Evolutionary conservation across 1,140 invertebrate species (phyloP).

Genomic region (Drusus annulatus): DNA sequence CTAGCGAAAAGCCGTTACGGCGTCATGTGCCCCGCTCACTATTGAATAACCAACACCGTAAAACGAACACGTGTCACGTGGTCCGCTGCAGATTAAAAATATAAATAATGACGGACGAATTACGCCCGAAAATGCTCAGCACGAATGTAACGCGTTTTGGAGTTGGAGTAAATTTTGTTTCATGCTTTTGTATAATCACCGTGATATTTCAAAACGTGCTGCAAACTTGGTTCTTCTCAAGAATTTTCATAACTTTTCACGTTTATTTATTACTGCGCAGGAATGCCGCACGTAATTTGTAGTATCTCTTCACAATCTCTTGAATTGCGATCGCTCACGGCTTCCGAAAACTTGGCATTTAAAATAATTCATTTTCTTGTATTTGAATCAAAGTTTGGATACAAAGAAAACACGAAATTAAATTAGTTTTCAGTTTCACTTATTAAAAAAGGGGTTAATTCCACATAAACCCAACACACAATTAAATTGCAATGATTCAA

Average conservation of each 20-base stretch:
- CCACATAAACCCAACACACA: no score
- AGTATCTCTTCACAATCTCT: neutral
- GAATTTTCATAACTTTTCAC: slow-evolving; percentile 1
- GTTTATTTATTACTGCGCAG: no score
- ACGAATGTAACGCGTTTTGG: slow-evolving; percentile 1
- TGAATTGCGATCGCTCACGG: neutral
- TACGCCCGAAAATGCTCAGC: slow-evolving; percentile 1
- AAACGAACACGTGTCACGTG: slow-evolving; percentile 35
- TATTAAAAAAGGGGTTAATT: no score
- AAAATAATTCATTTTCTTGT: no score
- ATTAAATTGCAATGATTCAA: no score
- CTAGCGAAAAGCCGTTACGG: no score
- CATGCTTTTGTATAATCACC: slow-evolving; percentile 13
- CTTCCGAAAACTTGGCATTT: neutral
- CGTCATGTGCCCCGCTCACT: neutral
- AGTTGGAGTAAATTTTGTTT: slow-evolving; percentile 1
- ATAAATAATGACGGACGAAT: slow-evolving; percentile 39
- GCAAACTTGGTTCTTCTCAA: neutral
- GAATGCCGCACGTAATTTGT: no score
- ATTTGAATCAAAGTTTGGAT: no score
- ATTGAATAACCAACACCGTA: slow-evolving; percentile 25
- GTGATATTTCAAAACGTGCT: slow-evolving; percentile 6
- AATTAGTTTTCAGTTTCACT: no score
- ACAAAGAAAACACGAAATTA: no score
- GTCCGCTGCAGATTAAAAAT: slow-evolving; percentile 5